A percentile compares a stretch with the other conserved stretches of the same genome.
Evolutionary conservation across 2,888 invertebrate genomes (phyloP).

Genomic region (Endotricha flammealis): DNA sequence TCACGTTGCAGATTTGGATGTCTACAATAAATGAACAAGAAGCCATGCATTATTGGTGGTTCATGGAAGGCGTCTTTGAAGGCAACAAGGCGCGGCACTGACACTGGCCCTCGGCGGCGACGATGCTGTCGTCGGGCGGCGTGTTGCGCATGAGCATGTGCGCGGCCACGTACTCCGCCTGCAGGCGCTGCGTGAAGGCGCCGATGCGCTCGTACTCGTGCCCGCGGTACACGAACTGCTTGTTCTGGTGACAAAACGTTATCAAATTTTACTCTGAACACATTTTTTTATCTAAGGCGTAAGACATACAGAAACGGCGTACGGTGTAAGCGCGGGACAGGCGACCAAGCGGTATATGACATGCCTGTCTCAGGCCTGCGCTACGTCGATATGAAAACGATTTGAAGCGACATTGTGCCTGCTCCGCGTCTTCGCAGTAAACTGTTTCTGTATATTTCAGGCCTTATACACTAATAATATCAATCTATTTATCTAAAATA

Average conservation of each 20-base stretch:
- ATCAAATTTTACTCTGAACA: slow-evolving; percentile 7
- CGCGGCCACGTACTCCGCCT: slow-evolving; percentile 96
- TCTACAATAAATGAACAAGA: slow-evolving; percentile 61
- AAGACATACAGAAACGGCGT: too few species aligned
- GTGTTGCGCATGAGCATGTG: slow-evolving; percentile 95
- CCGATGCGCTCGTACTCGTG: slow-evolving; percentile 96
- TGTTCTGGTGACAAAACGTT: slow-evolving; percentile 81
- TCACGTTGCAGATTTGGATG: slow-evolving; percentile 96
- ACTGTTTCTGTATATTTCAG: too few species aligned
- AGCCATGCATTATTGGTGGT: not conserved
- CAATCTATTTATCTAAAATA: too few species aligned
- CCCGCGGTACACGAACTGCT: slow-evolving; percentile 96
- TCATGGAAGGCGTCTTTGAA: not conserved
- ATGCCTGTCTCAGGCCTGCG: too few species aligned
- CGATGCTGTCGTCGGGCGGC: slow-evolving; percentile 91
- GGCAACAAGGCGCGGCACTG: slow-evolving; percentile 34
- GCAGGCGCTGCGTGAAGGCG: slow-evolving; percentile 94
- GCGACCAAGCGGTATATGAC: too few species aligned
- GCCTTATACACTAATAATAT: too few species aligned
- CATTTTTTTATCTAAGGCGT: slow-evolving; percentile 5
- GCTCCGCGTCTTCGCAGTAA: too few species aligned
- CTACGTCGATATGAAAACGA: too few species aligned
- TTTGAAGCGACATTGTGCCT: too few species aligned
- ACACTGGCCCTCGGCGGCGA: slow-evolving; percentile 93
- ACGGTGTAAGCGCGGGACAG: too few species aligned